Base-by-base conservation (phyloP, 2,113 vertebrate species). In the Thalassarche chlororhynchos region DNA sequence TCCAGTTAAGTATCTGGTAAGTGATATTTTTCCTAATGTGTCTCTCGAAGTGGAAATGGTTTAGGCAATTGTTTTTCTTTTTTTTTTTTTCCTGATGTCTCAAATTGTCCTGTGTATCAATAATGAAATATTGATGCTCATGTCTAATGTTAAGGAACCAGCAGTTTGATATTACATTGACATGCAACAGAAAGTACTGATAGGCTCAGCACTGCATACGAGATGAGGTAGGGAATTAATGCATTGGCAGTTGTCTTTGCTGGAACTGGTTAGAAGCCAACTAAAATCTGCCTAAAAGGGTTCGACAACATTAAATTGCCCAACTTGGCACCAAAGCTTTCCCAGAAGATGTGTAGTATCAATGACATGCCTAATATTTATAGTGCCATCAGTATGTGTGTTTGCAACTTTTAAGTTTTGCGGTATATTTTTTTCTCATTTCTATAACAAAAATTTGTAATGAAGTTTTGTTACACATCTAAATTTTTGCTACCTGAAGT, bases 251-350 rank as follows among this genome's bases (percentile, higher is more conserved):
- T 98, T 95, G 94, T 96, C 98, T 97, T 97, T 97, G 97, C 97
- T 98, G 97, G 95, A 97, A 97, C 96, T 98, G 97, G 97, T 98
- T 97, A 97, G 97, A 96, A 97, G 97, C 98, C 98, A 98, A 98
- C 95, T 98, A 96, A 98, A 97, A 97, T 98, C 98, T 98, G 96
- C 98, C 98, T 98, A 97, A 97, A 97, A 98, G 98, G 97, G 96
- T 97, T 98, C 97, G 97, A 97, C 97, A 95, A 80, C 97, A 91
- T 97, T 97, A 96, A 97, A 96, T 97, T 96, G 96, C 97, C 98
- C 97, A 92, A 95, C 89, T 98, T 98, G 98, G 98, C 97, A 98
- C 89, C 81, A 88, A 80, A 96, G 96, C 96, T 95, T 84, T 96
- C 95, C 96, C 97, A 97, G 96, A 97, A 97, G 95, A 97, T 97